phyloP scores from a whole-genome alignment of 2,113 vertebrate species.

The Microcebus griseorufus region DNA sequence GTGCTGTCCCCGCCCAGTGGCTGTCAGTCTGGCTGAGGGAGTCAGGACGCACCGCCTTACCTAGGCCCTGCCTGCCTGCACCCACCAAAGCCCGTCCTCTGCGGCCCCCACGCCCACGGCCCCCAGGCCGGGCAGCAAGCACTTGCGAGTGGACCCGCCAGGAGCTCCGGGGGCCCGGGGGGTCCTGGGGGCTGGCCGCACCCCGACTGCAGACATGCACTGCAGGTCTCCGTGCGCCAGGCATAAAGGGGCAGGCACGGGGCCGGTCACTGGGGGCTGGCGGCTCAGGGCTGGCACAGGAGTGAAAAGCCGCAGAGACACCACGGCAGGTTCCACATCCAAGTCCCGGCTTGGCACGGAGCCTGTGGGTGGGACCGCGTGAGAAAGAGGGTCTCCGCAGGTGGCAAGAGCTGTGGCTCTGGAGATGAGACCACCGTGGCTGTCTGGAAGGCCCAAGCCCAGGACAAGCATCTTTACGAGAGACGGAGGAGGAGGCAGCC shows the following conservation, averaged over 20 bases:
- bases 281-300: neutral
- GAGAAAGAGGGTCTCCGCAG: neutral
- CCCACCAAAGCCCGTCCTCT: neutral
- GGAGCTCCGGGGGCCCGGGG: no score
- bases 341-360: fast-evolving
- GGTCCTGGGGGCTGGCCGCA: fast-evolving
- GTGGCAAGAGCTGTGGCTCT: no score
- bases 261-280: neutral
- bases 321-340: fast-evolving
- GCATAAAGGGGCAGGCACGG: no score
- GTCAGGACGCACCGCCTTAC: neutral
- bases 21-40: neutral
- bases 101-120: neutral
- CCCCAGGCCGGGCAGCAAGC: no score
- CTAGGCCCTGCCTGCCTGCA: neutral
- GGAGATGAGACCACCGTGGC: neutral
- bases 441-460: neutral
- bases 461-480: neutral
- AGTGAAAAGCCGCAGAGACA: no score
- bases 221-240: no score
- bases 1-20: no score
- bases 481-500: no score
- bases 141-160: no score
- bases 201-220: neutral
- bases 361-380: neutral